Conservation (phyloP, 2,888 invertebrate genomes). For the Cataglyphis albicans region DNA sequence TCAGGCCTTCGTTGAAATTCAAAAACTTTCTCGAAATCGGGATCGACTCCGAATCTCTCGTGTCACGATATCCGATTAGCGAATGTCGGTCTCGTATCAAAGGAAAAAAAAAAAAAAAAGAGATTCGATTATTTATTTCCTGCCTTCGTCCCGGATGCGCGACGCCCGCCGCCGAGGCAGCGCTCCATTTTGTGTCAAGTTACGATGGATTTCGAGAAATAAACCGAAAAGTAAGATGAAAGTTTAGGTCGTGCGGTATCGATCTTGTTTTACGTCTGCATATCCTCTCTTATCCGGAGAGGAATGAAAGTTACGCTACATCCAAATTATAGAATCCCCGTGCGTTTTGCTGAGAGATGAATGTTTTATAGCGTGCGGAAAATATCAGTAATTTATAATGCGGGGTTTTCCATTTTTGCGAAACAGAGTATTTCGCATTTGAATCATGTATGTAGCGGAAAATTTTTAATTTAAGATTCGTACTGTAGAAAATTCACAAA, state of each 20-base stretch:
- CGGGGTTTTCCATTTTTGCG: conserved; percentile 1
- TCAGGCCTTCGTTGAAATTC: conserved; percentile 33
- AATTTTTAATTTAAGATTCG: background rate
- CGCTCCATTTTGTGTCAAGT: conserved; percentile 51
- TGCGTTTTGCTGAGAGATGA: conserved; percentile 21
- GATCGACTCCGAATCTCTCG: background rate
- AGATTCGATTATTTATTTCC: conserved; percentile 54
- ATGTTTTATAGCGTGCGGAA: conserved; percentile 14
- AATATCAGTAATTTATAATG: background rate
- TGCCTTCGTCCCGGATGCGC: conserved; percentile 22
- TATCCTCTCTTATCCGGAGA: conserved; percentile 3
- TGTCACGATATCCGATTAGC: conserved; percentile 48
- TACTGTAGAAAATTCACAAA: background rate
- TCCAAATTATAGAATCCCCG: background rate
- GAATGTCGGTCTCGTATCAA: conserved; percentile 49
- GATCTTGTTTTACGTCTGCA: conserved; percentile 47
- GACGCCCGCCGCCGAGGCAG: conserved; percentile 16
- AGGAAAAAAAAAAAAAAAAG: conserved; percentile 38
- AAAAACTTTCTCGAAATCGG: conserved; percentile 17
- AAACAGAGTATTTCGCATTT: background rate
- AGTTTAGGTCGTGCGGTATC: conserved; percentile 46
- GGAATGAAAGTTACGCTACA: conserved; percentile 30
- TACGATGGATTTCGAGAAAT: conserved; percentile 55
- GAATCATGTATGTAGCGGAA: background rate
- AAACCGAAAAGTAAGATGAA: conserved; percentile 52